Evolutionary conservation across 1,140 invertebrate genomes (phyloP).

Genomic region (Ceratosolen fusciceps): DNA sequence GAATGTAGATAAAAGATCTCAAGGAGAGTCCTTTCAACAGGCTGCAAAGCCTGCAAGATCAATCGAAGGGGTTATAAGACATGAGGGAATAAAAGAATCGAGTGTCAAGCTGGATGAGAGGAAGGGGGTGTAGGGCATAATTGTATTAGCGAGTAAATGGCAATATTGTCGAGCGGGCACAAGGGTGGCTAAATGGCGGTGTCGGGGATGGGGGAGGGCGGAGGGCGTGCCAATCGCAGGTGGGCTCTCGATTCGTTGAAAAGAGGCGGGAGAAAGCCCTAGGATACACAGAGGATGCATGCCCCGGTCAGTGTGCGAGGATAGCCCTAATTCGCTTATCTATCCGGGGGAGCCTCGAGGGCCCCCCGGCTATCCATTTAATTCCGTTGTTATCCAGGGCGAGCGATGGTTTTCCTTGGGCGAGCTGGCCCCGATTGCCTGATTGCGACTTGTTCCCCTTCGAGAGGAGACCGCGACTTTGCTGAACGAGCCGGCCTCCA

Average conservation of each 20-base stretch:
- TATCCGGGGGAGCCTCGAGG: background rate
- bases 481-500: background rate
- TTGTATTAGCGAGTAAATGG: background rate
- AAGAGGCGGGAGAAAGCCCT: background rate
- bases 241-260: background rate
- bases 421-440: background rate
- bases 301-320: background rate
- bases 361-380: slow-evolving; percentile 1
- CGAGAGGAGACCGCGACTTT: background rate
- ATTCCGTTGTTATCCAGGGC: slow-evolving; percentile 29
- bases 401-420: background rate
- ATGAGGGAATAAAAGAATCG: too few species aligned
- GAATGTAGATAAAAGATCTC: too few species aligned
- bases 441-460: slow-evolving; percentile 35
- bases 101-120: too few species aligned
- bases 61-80: too few species aligned
- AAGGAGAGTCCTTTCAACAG: too few species aligned
- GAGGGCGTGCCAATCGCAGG: background rate
- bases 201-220: background rate
- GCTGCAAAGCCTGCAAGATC: too few species aligned
- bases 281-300: background rate
- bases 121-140: too few species aligned
- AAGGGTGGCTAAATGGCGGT: background rate
- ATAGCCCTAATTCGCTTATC: slow-evolving; percentile 34
- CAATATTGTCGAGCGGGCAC: background rate